Base-by-base conservation (phyloP, 2,888 invertebrate species). In the Epicampocera succincta region DNA sequence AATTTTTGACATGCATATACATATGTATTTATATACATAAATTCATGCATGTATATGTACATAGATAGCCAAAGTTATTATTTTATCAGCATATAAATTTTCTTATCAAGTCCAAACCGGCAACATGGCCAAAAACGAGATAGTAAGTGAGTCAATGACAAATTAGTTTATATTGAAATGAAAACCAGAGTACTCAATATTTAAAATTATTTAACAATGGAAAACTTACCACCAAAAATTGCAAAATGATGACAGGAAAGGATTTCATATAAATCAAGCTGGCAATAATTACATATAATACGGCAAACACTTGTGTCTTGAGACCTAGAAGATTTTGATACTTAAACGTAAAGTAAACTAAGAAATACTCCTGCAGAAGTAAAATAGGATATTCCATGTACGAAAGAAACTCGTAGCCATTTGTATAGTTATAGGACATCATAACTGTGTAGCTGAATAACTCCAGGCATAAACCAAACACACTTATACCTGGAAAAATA, bases 341-440 rank as follows among this genome's bases (percentile, higher is more conserved):
- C 87, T 94, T 93, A 74, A 96, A 90, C 2, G 95, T 95, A 71
- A 94, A 93, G 87, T 93, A 94, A 84, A 96, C 93, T 81, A 97
- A 91, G 9, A 95, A 91, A 83, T 95, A 93, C 86, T 96, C 94
- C 92, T 97, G 96, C 1, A 94, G 65, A 75, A 97, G 90, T 84
- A 97, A 94, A 54, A 96, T 94, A 0, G 96, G 96, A 90, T 97
- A 97, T 88, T 97, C 97, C 92, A 97, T 90, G 87, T 96, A 97
- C 0, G 96, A 95, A 84, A 96, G 91, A 11, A 95, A 85, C 12
- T 94, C 93, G 89, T 97, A 96, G 12, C 92, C 92, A 88, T 95
- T 95, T 38, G 93, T 93, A 85, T 92, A 95, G 89, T 96, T 97
- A 90, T 97, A 97, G 29, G 95, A 93, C 72, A 95, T 93, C 93